Evolutionary conservation across 2,888 invertebrate genomes (phyloP).

Genomic region (Iphiclides podalirius): DNA sequence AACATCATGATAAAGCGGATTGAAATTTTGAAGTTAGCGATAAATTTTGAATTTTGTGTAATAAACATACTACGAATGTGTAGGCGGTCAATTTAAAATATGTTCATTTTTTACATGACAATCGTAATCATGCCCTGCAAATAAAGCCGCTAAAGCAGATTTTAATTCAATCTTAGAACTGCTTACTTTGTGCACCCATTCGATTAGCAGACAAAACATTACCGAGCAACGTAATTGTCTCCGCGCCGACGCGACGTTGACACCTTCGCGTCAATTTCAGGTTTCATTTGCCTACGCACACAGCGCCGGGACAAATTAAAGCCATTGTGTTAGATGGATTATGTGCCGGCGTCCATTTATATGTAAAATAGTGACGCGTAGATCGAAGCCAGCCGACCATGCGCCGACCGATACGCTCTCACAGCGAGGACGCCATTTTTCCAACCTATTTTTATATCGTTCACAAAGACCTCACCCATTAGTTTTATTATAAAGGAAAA

Average conservation of each 20-base stretch:
- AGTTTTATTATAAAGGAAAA: background rate
- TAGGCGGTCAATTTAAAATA: too few relatives aligned
- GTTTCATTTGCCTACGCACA: conserved; percentile 62
- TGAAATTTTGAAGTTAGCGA: too few relatives aligned
- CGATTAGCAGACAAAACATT: background rate
- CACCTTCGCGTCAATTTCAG: conserved; percentile 47
- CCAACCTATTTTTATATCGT: conserved; percentile 27
- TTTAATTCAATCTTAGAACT: too few relatives aligned
- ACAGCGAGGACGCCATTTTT: conserved; percentile 45
- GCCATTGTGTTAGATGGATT: conserved; percentile 75
- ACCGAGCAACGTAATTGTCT: conserved; percentile 16
- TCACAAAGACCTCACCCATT: conserved; percentile 7
- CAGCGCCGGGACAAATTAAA: conserved; percentile 68
- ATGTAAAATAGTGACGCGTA: conserved; percentile 76
- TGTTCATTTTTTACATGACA: too few relatives aligned
- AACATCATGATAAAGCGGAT: too few relatives aligned
- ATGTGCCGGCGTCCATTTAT: conserved; percentile 75
- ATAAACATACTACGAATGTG: too few relatives aligned
- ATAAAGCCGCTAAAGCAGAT: too few relatives aligned
- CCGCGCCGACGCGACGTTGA: conserved; percentile 8
- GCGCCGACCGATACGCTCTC: conserved; percentile 41
- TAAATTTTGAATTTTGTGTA: too few relatives aligned
- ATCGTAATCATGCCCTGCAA: too few relatives aligned
- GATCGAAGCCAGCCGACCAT: conserved; percentile 57
- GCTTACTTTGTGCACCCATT: background rate